Base-by-base conservation (phyloP, 1,140 invertebrate species). In the Pseudomyrmex sp. region DNA sequence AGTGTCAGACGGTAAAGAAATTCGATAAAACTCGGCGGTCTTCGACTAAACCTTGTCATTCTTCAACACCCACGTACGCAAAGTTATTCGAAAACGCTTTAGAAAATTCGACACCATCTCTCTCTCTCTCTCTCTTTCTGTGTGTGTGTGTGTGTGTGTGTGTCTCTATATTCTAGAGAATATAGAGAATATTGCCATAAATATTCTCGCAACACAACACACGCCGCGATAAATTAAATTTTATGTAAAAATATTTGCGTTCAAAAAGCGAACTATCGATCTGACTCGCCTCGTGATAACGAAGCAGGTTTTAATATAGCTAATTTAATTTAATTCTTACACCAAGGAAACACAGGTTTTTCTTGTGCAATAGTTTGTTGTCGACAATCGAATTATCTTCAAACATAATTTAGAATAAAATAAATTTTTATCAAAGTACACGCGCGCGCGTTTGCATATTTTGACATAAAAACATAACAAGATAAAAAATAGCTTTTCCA, bases 21-120 rank as follows among this genome's bases (percentile, higher is more conserved):
- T 73, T 85, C 61, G 76, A 85, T 80, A 85, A 77, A 48, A 56
- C 12, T 18, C 76, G 2, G 65, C 44, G 46, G 54, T 86, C 70
- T 35, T 79, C 44, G 5, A 13, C 20, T 70, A 44, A 79, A 73
- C 68, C 69, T 66, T 72, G 83, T 85, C 75, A 84, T 35, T 44
- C 20, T 68, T 70, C 66, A 58, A 59, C 15, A 48, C 59, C 1
- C 66, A 80, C 76, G 76, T 35, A 72, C 20, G 61, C 61, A 20
- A 61, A 65, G 50, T 54, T 76, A 69, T 72, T 63, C 2, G 46
- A 52, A 10, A 52, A 48, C 3, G 44, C 15, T 79, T 79, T 84
- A 85, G 61, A 63, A 69, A 85, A 85, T 85, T 85, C 62, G 65
- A 20, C 66, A 61, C 52, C 23, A 35, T 70, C 44, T 26, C 23